Evolutionary conservation across 2,888 invertebrate species (phyloP), one percentile per base, ranked within the genome.

Genomic region (Tetragnatha montana): DNA sequence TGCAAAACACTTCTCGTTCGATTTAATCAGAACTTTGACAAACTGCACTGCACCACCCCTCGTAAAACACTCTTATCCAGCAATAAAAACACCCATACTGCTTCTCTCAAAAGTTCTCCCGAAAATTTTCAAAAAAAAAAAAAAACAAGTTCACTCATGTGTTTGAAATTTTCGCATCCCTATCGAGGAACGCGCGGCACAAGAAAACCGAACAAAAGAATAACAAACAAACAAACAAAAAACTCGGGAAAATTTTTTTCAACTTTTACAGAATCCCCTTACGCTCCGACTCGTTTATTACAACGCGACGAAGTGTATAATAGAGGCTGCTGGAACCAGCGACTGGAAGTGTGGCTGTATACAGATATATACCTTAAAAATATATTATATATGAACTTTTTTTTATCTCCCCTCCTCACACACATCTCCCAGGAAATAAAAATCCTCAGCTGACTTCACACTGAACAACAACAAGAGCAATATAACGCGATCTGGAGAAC

Each of bases 401-500:
- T 35, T 73, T 1, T 21, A n/a, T 60, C 21, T 12, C 21, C 60
- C 74, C 70, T 74, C 60, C 35, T n/a, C 19, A 0, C 51, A 21
- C 21, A 4, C 8, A 2, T 10, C 69, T n/a, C 70, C 8, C 51
- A 74, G 49, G 78, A 74, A 73, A 86, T 80, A 86, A 86, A 82
- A 80, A 80, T 73, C 51, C 73, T 74, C 80, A 68, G 80, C 86
- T 73, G 19, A 80, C 80, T 83, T 51, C 78, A 51, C 78, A 19
- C 60, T 12, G 78, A 79, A 51, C 69, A 74, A 86, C 80, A 86
- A 86, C 86, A 86, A 86, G 80, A 80, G 74, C 80, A n/a, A 86
- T 86, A 86, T 86, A 80, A 73, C 73, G 73, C 86, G 79, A 86
- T 86, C 80, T 71, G 80, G 17, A 70, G 80, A 80, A 81, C 79